Evolutionary conservation across 2,888 invertebrate species (phyloP), one percentile per base, ranked within the genome.

Genomic region (Uloborus plumipes): DNA sequence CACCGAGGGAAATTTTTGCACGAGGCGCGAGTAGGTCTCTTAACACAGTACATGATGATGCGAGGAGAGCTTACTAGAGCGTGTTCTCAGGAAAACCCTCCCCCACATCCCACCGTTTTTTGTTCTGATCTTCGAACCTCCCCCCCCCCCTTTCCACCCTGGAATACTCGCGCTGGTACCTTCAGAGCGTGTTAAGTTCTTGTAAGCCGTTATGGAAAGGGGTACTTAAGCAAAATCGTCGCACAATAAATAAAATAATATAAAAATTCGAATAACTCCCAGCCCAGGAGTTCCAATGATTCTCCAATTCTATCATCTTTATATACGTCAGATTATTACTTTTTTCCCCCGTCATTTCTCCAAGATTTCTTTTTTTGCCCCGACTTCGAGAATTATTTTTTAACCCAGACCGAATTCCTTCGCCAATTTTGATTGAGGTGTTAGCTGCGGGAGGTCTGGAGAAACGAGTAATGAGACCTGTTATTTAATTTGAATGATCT

Each of bases 191-290:
- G 74, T 74, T 81, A 81, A 81, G 74, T 81, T 81, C 80, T 58
- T 51, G 49, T 55, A 80, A 79, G 53, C 79, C 79, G 72, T 71
- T 79, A 73, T 59, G n/a, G 73, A 67, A 67, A 47, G 53, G 64
- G 74, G 80, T 81, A 74, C 80, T 81, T 81, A 81, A 81, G 74
- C 69, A 70, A 73, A 81, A 81, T 81, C 73, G 80, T 81, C 80
- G 74, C 39, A 62, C 67, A 81, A 75, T 74, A 81, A 81, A 81
- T 81, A 81, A 81, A 81, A 81, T 81, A 81, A 74, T 74, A 61
- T 49, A 65, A 39, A 26, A 58, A 81, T 16, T 16, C n/a, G 70
- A 55, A 58, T 49, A 71, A 58, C 55, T 50, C 70, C 55, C 51
- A 26, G 26, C 47, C 50, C 47, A 55, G 39, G 51, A 75, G 58